Percentiles rank a stretch among this genome's conserved stretches.
Conservation (phyloP, 2,113 vertebrate genomes). For the Rhinoptilus africanus region DNA sequence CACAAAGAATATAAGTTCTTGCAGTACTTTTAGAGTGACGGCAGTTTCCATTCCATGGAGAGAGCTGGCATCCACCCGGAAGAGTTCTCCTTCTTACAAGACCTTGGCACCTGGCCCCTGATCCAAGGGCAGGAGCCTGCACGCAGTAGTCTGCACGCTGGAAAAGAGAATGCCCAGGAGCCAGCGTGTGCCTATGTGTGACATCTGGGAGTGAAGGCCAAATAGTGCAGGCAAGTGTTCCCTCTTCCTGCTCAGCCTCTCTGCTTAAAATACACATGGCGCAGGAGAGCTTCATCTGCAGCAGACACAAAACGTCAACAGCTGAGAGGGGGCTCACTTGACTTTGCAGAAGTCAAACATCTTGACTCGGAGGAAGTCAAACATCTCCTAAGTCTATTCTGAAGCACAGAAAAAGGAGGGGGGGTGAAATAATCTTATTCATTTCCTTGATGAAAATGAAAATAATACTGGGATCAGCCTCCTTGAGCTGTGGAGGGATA, state of each 20-base stretch:
- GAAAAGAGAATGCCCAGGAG: background rate
- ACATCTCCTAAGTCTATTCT: background rate
- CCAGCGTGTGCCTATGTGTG: accelerated
- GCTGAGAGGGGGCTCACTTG: background rate
- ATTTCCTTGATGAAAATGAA: background rate
- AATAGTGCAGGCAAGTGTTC: background rate
- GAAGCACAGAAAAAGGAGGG: background rate
- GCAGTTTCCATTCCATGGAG: background rate
- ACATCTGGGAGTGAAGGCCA: background rate
- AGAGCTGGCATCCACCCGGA: background rate
- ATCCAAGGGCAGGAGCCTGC: background rate
- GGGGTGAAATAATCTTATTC: background rate
- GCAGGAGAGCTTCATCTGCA: background rate
- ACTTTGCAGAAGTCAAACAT: background rate
- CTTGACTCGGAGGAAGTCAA: background rate
- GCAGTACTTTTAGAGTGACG: background rate
- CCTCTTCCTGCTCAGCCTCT: background rate
- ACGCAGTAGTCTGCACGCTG: accelerated
- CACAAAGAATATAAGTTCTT: background rate
- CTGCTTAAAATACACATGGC: background rate
- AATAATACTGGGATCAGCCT: background rate
- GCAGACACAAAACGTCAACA: background rate
- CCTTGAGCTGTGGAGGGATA: background rate
- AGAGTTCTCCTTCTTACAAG: background rate
- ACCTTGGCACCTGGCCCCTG: background rate